Evolutionary conservation across 2,113 vertebrate species (phyloP).

Genomic region (Hydropotes inermis): DNA sequence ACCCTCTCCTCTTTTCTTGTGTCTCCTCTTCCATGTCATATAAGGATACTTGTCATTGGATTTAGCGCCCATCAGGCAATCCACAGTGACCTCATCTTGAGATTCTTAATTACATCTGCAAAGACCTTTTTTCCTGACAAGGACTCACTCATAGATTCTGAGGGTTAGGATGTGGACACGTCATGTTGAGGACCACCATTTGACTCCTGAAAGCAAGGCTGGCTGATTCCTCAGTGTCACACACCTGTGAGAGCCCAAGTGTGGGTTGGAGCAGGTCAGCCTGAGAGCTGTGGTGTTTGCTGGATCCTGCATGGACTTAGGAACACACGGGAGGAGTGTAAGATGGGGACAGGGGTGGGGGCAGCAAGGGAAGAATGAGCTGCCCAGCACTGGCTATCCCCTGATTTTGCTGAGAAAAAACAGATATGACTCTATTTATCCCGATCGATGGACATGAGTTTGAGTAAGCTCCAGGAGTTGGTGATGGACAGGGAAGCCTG

Average conservation of each 20-base stretch:
- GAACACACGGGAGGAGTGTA: rapidly evolving
- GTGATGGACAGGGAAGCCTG: neutral
- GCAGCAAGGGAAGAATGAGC: neutral
- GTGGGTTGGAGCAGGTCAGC: neutral
- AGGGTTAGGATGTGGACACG: neutral
- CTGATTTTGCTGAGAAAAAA: neutral
- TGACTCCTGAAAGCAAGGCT: neutral
- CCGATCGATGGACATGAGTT: neutral
- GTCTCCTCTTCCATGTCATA: neutral
- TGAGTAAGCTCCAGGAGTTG: neutral
- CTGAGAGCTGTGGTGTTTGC: neutral
- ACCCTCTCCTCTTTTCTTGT: too few relatives aligned
- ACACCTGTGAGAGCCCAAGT: neutral
- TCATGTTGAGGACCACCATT: neutral
- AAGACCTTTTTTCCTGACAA: neutral
- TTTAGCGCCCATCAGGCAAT: too few relatives aligned
- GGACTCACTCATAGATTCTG: neutral
- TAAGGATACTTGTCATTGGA: neutral
- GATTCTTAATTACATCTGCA: neutral
- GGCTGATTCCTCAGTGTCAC: neutral
- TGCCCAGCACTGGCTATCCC: too few relatives aligned
- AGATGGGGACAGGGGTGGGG: rapidly evolving
- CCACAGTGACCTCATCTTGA: neutral
- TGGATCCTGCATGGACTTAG: neutral
- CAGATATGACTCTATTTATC: neutral